Evolutionary conservation across 1,140 invertebrate species (phyloP), one percentile per base, ranked within the genome.

Genomic region (Hormaphis cornu): DNA sequence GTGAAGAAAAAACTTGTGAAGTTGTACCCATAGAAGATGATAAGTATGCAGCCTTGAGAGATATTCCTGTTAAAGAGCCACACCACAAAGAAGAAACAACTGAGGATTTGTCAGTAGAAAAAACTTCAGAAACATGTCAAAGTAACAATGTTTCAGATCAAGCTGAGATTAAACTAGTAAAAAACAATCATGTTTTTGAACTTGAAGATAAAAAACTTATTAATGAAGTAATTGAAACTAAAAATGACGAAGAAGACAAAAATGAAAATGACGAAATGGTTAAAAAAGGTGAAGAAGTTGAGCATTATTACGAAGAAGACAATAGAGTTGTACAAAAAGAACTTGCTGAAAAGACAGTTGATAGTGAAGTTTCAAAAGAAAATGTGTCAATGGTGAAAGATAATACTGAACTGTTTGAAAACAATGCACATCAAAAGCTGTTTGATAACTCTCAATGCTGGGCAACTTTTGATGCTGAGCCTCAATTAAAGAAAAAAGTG

Each of bases 21-120:
- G 14, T 40, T 22, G 30, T 22, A 9, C 37, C 66, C 10, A 59
- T 42, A 33, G 24, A 71, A 50, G 73, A 82, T 70, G 87, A 89
- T 79, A 83, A 83, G 73, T 89, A 89, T 75, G 87, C 86, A 0
- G 86, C 86, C 0, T 75, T 87, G 56, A 75, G 87, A 40, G 86
- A 88, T 75, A 87, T 88, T 24, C 85, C 84, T 61, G 80, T 83
- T 73, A 81, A 83, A 20, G 83, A 84, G 72, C 80, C 82, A 70
- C 7, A 4, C 76, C 76, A 70, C 18, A 72, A 70, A 72, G 74
- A 70, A 69, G 59, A 78, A 72, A 72, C 74, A 16, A 72, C 73
- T 35, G 74, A 72, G n/a, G 37, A 33, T 1, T 52, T 59, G 44
- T 46, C 54, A 26, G 28, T 53, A 22, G 71, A 72, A 37, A 69